Conservation (phyloP, 2,797 vertebrate species). For the Lerista edwardsae region DNA sequence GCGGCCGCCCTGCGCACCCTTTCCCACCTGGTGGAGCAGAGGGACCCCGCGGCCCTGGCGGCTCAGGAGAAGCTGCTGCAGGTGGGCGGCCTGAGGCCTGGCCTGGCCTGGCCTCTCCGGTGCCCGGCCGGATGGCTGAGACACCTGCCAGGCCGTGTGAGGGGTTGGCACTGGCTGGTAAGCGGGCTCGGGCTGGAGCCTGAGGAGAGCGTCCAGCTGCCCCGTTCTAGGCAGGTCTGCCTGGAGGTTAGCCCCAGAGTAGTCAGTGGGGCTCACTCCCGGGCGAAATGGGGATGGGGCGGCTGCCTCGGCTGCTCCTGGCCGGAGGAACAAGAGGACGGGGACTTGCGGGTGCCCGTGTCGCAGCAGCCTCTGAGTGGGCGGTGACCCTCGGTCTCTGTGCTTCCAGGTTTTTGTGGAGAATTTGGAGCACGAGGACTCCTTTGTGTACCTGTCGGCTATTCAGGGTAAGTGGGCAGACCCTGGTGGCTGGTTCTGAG, state of each 20-base stretch:
- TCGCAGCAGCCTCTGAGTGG: no score
- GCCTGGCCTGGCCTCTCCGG: not conserved
- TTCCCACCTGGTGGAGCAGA: slow-evolving; percentile 74
- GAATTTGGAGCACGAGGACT: slow-evolving; percentile 90
- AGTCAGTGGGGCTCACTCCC: no score
- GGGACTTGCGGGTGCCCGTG: not conserved
- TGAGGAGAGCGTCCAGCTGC: no score
- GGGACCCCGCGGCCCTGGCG: slow-evolving; percentile 70
- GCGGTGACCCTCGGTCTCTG: slow-evolving; percentile 18
- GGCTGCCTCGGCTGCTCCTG: no score
- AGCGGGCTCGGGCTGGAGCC: not conserved
- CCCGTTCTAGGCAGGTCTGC: no score
- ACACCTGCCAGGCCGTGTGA: not conserved
- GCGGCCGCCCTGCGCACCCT: slow-evolving; percentile 85
- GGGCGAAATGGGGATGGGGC: no score
- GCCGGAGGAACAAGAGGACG: no score
- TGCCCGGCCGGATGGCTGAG: not conserved
- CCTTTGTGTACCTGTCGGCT: slow-evolving; percentile 95
- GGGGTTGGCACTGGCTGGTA: not conserved
- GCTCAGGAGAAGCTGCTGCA: slow-evolving; percentile 83
- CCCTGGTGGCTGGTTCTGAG: rapidly evolving
- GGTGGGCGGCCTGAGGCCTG: slow-evolving; percentile 69
- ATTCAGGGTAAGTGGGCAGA: slow-evolving; percentile 87
- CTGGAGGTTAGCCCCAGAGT: no score
- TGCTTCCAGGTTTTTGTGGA: slow-evolving; percentile 89